Conservation (phyloP, 1,140 invertebrate species). For the Drosophila busckii region DNA sequence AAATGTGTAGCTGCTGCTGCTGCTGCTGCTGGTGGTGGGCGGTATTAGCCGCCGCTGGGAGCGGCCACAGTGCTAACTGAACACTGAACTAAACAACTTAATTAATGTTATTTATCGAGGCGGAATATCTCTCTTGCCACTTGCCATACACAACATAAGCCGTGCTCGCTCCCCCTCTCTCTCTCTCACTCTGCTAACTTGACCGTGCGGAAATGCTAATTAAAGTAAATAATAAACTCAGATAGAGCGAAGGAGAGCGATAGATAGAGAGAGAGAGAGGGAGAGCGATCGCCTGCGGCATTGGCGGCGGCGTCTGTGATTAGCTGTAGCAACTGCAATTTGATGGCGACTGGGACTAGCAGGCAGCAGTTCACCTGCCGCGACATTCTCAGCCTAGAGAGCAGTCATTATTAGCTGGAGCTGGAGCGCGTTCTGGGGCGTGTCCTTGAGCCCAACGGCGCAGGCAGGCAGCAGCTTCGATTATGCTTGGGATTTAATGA, state of each 20-base stretch:
- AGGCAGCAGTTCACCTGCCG: slow-evolving; percentile 32
- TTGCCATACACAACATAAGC: slow-evolving; percentile 2
- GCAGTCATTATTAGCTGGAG: slow-evolving; percentile 51
- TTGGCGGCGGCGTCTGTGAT: slow-evolving; percentile 61
- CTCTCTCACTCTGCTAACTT: slow-evolving; percentile 25
- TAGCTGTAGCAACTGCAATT: slow-evolving; percentile 51
- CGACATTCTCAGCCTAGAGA: slow-evolving; percentile 38
- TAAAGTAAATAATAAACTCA: slow-evolving; percentile 73
- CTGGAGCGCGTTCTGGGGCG: no score
- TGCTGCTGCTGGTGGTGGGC: slow-evolving; percentile 9
- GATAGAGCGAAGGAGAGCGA: slow-evolving; percentile 11
- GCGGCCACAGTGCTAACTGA: slow-evolving; percentile 48
- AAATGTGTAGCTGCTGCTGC: slow-evolving; percentile 31
- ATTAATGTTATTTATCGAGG: slow-evolving; percentile 75
- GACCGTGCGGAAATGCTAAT: slow-evolving; percentile 68
- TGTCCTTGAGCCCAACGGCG: slow-evolving; percentile 49
- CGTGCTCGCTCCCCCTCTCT: not conserved
- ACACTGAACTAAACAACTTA: slow-evolving; percentile 69
- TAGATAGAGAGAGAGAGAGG: slow-evolving; percentile 5
- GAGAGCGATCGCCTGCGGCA: not conserved
- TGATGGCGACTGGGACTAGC: slow-evolving; percentile 12
- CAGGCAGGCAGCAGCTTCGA: slow-evolving; percentile 5
- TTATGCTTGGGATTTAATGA: slow-evolving; percentile 40
- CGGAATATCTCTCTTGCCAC: slow-evolving; percentile 55
- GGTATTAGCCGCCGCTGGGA: slow-evolving; percentile 30